These are phyloP conservation scores for Hestina assimilis DNA, from an alignment of 1,140 invertebrate species.

Conservation along the genomic window DNA sequence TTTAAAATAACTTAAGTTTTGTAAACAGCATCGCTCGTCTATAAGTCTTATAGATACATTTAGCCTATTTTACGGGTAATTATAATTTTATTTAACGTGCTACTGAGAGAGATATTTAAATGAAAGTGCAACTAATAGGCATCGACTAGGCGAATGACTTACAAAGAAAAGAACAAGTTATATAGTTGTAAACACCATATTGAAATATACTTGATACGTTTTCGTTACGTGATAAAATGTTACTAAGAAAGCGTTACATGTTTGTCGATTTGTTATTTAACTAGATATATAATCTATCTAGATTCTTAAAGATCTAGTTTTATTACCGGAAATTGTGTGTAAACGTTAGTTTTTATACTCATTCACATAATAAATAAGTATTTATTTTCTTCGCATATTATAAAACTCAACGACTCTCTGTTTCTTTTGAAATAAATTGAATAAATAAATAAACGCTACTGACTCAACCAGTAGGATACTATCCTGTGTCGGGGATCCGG, in stretches of 20 bases:
- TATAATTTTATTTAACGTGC: slow-evolving; percentile 29
- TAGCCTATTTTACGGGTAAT: slow-evolving; percentile 19
- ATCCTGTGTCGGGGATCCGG: no score
- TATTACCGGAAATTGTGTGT: background rate
- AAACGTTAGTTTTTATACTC: background rate
- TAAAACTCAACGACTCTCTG: no score
- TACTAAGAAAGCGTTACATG: slow-evolving; percentile 19
- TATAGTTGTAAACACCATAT: slow-evolving; percentile 24
- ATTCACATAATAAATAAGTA: background rate
- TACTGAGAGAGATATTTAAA: slow-evolving; percentile 45
- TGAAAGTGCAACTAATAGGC: slow-evolving; percentile 71
- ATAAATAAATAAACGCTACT: no score
- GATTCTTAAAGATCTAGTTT: slow-evolving; percentile 1
- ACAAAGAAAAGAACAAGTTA: slow-evolving; percentile 17
- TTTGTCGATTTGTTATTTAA: slow-evolving; percentile 17
- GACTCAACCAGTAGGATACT: no score
- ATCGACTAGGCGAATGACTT: slow-evolving; percentile 13
- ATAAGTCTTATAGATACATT: no score
- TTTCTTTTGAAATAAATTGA: no score
- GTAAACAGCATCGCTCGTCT: no score
- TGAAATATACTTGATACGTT: slow-evolving; percentile 1
- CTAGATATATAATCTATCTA: background rate
- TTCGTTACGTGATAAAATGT: slow-evolving; percentile 23
- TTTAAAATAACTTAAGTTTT: no score
- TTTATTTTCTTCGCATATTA: background rate